A percentile compares a stretch with the other conserved stretches of the same genome.
phyloP scores from a whole-genome alignment of 2,113 vertebrate genomes.

The Puffinus mauretanicus region DNA sequence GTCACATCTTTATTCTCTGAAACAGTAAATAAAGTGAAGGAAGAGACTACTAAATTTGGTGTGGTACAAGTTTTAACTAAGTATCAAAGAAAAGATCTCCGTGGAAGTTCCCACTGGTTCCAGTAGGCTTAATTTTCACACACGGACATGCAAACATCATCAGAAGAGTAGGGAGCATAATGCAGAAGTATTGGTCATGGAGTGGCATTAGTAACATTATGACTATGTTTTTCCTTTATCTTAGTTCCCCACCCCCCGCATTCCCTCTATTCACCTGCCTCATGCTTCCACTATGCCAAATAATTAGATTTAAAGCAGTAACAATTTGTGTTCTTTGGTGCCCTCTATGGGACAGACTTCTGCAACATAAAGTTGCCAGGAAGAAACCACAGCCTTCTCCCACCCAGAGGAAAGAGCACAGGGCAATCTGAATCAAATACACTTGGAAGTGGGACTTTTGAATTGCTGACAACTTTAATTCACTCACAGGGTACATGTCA shows the following conservation, averaged over 20 bases:
- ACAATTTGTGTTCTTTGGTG: slow-evolving; percentile 61
- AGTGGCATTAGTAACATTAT: not conserved
- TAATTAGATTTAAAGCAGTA: not conserved
- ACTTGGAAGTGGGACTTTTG: not conserved
- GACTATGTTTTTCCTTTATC: not conserved
- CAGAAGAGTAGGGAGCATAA: not conserved
- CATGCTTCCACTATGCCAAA: not conserved
- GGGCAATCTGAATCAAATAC: not conserved
- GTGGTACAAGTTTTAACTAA: not conserved
- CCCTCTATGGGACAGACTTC: slow-evolving; percentile 55
- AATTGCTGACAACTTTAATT: not conserved
- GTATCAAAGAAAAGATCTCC: not conserved
- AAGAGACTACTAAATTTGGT: not conserved
- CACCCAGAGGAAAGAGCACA: not conserved
- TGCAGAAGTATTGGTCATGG: not conserved
- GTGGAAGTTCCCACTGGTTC: not conserved
- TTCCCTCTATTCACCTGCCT: not conserved
- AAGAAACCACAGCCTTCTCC: not conserved
- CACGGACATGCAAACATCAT: not conserved
- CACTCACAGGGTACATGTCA: not conserved
- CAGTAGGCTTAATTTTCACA: not conserved
- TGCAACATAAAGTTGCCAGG: not conserved
- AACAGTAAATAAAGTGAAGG: not conserved
- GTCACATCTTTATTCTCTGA: not conserved
- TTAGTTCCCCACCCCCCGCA: accelerated